phyloP scores from a whole-genome alignment of 2,797 vertebrate species.

The Microtus obscurus region DNA sequence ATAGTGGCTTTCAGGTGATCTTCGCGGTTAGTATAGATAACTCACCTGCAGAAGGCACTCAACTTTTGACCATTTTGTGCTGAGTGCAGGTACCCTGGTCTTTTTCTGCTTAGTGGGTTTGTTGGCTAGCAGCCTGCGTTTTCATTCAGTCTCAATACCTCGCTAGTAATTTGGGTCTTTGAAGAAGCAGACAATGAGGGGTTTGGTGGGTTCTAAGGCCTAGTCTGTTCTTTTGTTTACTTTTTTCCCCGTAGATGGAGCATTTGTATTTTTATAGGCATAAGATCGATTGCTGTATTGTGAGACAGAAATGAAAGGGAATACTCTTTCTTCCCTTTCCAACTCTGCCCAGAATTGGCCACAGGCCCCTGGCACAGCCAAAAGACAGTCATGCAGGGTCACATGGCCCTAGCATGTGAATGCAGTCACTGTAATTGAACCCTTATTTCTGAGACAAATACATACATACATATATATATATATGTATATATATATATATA shows the following conservation, averaged over 20 bases:
- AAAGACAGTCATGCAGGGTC: slow-evolving; percentile 38
- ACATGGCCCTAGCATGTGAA: slow-evolving; percentile 33
- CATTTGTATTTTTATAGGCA: slow-evolving; percentile 57
- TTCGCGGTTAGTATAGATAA: not conserved
- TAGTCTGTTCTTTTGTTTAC: slow-evolving; percentile 62
- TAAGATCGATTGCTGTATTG: slow-evolving; percentile 55
- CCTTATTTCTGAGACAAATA: slow-evolving; percentile 73
- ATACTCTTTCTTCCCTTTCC: slow-evolving; percentile 35
- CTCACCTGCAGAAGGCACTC: not conserved
- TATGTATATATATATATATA: fast-evolving
- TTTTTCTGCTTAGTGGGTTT: not conserved
- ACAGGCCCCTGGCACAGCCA: not conserved
- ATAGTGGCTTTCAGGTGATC: not conserved
- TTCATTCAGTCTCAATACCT: slow-evolving; percentile 31
- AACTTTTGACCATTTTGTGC: not conserved
- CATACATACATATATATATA: not conserved
- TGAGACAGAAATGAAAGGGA: slow-evolving; percentile 69
- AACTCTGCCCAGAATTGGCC: slow-evolving; percentile 55
- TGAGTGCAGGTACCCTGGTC: not conserved
- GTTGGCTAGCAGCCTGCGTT: not conserved
- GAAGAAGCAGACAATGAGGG: slow-evolving; percentile 58
- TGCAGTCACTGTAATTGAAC: slow-evolving; percentile 66
- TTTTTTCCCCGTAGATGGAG: slow-evolving; percentile 54
- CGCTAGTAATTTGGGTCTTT: slow-evolving; percentile 56
- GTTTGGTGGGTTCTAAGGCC: slow-evolving; percentile 53